These are phyloP conservation scores for Danaus melanippus DNA, from an alignment of 1,140 invertebrate species.

Conservation along the genomic window DNA sequence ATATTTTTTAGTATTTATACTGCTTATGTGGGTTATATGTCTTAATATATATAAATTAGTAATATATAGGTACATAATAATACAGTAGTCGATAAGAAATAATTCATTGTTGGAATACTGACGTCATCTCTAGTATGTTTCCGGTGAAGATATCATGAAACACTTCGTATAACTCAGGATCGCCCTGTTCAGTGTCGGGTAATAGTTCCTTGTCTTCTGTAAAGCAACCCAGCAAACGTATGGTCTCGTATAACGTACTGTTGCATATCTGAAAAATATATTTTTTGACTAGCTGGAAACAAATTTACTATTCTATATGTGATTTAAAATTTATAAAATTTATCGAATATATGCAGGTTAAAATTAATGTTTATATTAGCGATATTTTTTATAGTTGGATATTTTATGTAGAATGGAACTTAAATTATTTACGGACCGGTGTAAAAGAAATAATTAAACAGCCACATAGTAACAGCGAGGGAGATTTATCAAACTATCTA, in stretches of 20 bases:
- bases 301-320: background rate
- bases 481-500: too few relatives aligned
- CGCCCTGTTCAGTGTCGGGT: constrained; percentile 71
- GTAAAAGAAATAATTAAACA: too few relatives aligned
- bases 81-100: background rate
- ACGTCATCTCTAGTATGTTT: constrained; percentile 77
- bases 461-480: too few relatives aligned
- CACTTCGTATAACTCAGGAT: constrained; percentile 69
- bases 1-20: too few relatives aligned
- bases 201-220: constrained; percentile 64
- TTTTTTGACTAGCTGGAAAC: background rate
- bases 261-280: constrained; percentile 81
- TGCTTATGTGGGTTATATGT: too few relatives aligned
- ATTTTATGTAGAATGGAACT: too few relatives aligned
- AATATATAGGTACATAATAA: background rate
- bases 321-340: background rate
- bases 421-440: too few relatives aligned
- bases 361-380: too few relatives aligned
- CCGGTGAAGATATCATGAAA: constrained; percentile 83
- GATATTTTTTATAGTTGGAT: background rate
- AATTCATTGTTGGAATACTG: constrained; percentile 17
- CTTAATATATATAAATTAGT: background rate
- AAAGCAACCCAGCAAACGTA: constrained; percentile 93
- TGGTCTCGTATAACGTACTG: constrained; percentile 92
- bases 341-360: too few relatives aligned